These are phyloP conservation scores for Aleiodes leptofemur DNA, from an alignment of 2,888 invertebrate species.

Conservation along the genomic window DNA sequence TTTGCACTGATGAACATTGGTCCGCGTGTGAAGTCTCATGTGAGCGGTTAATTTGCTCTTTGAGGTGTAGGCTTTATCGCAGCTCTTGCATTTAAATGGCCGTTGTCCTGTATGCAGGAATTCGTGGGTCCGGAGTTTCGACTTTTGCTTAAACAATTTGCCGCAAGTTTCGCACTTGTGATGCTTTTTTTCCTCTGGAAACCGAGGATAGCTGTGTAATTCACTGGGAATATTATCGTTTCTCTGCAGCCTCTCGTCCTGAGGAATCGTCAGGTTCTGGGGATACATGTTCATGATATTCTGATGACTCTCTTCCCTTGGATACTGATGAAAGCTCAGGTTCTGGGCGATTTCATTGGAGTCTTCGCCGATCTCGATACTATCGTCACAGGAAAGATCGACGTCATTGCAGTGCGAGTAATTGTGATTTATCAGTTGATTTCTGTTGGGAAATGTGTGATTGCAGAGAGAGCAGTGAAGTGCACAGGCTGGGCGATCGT, in stretches of 20 bases:
- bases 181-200: conserved; percentile 55
- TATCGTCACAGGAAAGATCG: conserved; percentile 65
- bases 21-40: conserved; percentile 67
- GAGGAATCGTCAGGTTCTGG: conserved; percentile 47
- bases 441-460: conserved; percentile 67
- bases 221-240: conserved; percentile 47
- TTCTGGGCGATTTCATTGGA: conserved; percentile 63
- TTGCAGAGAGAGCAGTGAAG: conserved; percentile 70
- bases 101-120: conserved; percentile 65
- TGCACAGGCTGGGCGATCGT: conserved; percentile 65
- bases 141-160: conserved; percentile 66
- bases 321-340: conserved; percentile 59
- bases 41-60: conserved; percentile 73
- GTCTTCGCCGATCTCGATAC: conserved; percentile 66
- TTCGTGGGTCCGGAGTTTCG: conserved; percentile 67
- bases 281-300: conserved; percentile 60
- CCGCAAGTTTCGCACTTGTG: conserved; percentile 66
- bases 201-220: conserved; percentile 45
- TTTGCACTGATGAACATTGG: conserved; percentile 69
- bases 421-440: conserved; percentile 67
- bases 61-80: conserved; percentile 69
- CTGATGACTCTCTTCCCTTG: conserved; percentile 52
- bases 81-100: conserved; percentile 67
- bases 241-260: conserved; percentile 24
- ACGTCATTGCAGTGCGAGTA: conserved; percentile 62